Evolutionary conservation across 2,888 invertebrate species (phyloP).

Genomic region (Chrysopilus asiliformis): DNA sequence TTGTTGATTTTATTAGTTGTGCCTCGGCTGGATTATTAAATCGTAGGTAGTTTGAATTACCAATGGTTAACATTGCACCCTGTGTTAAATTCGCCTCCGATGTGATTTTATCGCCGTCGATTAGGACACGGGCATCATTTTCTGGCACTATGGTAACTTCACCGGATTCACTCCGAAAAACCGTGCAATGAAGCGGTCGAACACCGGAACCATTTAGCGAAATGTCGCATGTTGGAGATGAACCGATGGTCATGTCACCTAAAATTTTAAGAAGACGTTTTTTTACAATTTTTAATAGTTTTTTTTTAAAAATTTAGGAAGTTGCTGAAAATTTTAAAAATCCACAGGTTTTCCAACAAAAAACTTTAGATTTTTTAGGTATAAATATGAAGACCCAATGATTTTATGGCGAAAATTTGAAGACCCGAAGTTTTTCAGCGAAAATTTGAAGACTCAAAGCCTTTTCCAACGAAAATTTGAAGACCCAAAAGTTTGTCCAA

Average conservation of each 20-base stretch:
- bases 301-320: too few relatives aligned
- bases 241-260: conserved; percentile 75
- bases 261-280: conserved; percentile 30
- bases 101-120: conserved; percentile 61
- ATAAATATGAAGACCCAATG: too few relatives aligned
- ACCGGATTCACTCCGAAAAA: conserved; percentile 65
- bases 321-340: too few relatives aligned
- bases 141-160: conserved; percentile 75
- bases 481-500: too few relatives aligned
- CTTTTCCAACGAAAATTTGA: too few relatives aligned
- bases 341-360: too few relatives aligned
- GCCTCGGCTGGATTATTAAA: conserved; percentile 90
- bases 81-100: conserved; percentile 65
- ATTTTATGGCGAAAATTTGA: too few relatives aligned
- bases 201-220: conserved; percentile 77
- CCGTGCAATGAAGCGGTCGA: conserved; percentile 70
- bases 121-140: conserved; percentile 48
- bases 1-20: conserved; percentile 68
- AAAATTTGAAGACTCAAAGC: not conserved
- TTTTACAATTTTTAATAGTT: too few relatives aligned
- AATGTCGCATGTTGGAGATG: conserved; percentile 68
- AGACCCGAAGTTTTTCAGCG: too few relatives aligned
- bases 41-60: conserved; percentile 79
- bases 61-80: conserved; percentile 85
- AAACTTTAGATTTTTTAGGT: too few relatives aligned